These are phyloP conservation scores for Apaloderma vittatum DNA, from an alignment of 2,113 vertebrate species.

Conservation along the genomic window DNA sequence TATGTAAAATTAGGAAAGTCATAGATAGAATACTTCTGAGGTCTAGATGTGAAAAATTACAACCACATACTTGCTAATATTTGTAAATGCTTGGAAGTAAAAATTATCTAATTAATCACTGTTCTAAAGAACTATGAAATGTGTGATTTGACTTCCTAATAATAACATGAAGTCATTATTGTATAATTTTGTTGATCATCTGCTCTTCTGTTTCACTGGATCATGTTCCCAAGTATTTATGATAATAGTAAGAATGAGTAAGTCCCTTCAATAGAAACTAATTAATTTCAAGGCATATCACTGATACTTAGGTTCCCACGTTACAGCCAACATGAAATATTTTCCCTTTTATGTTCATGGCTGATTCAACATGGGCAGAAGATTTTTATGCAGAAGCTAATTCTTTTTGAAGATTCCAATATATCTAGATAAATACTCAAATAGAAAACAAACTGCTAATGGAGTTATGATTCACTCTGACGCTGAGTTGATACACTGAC, in stretches of 20 bases:
- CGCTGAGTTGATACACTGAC: background rate
- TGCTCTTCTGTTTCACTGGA: slow-evolving; percentile 19
- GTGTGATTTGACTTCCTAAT: background rate
- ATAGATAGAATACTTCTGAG: background rate
- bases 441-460: background rate
- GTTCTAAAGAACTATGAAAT: background rate
- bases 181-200: background rate
- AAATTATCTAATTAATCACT: slow-evolving; percentile 2
- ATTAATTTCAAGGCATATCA: slow-evolving; percentile 6
- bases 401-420: background rate
- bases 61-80: background rate
- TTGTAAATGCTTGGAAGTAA: background rate
- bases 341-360: background rate
- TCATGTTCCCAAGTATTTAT: background rate
- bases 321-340: background rate
- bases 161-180: background rate
- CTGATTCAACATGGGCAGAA: background rate
- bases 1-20: background rate
- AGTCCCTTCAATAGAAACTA: background rate
- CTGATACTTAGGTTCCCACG: background rate
- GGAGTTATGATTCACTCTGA: background rate
- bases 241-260: background rate
- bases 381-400: background rate
- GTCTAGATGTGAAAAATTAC: background rate
- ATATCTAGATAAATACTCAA: background rate